These are phyloP conservation scores for Neolamprologus falcicula DNA, from an alignment of 2,113 vertebrate species.

Conservation along the genomic window DNA sequence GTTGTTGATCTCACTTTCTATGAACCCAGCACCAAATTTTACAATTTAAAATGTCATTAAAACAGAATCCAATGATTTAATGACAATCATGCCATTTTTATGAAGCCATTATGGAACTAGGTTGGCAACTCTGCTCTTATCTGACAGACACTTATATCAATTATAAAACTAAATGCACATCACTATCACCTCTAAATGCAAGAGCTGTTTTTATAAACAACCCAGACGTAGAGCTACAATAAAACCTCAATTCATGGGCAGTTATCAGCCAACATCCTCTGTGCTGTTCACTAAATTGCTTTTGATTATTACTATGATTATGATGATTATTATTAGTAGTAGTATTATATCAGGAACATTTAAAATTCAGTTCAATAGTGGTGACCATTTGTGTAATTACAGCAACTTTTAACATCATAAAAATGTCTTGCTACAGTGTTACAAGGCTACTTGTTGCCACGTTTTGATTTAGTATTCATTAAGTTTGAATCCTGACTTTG, in stretches of 20 bases:
- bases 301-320: background rate
- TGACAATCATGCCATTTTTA: background rate
- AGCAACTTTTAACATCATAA: background rate
- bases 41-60: background rate
- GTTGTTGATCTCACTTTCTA: background rate
- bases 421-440: background rate
- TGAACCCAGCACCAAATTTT: background rate
- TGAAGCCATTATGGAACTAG: background rate
- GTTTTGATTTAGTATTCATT: background rate
- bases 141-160: background rate
- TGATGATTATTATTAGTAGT: rapidly evolving
- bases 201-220: background rate
- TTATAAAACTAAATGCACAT: background rate
- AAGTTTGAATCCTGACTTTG: background rate
- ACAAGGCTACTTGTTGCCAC: background rate
- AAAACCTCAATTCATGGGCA: background rate
- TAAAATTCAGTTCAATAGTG: background rate
- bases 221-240: background rate
- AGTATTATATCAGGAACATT: background rate
- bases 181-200: background rate
- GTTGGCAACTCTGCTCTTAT: background rate
- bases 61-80: background rate
- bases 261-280: background rate
- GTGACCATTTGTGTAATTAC: background rate
- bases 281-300: background rate